Base-by-base conservation (phyloP, 2,113 vertebrate genomes). In the Toxotes chatareus region DNA sequence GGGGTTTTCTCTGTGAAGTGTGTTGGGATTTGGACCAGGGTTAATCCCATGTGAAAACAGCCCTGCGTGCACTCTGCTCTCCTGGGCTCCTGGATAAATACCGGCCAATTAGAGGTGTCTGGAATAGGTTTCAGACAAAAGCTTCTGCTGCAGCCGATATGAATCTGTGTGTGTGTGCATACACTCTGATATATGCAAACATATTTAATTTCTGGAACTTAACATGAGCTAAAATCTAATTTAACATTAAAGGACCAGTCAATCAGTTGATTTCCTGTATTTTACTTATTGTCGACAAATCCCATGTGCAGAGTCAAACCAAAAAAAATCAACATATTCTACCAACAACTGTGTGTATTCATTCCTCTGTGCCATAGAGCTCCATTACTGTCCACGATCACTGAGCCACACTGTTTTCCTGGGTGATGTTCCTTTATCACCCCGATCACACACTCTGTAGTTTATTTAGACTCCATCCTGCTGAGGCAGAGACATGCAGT, bases 31-130 rank as follows among this genome's bases (percentile, higher is more conserved):
- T 87, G 87, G 84, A 90, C 86, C 86, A 38, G 72, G 78, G 77
- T 82, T 95, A 93, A 94, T 94, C 94, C 92, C 90, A 87, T 92
- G 84, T 89, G 89, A 94, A 94, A 94, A 93, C 90, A 93, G 70
- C 78, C 78, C 83, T 71, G 80, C 75, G 42, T 92, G 89, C 87
- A 74, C 73, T 83, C 80, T 91, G 86, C 82, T 91, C 78, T 88
- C 82, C 91, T 79, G 81, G 88, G 89, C 79, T 91, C 87, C 89
- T 88, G 88, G 84, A 91, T 81, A 91, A 93, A 93, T 88, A 92
- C 65, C 80, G 32, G 73, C 89, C 90, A 91, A 91, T 95, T 91
- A 93, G 89, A 92, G 87, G 85, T 89, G 90, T 88, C 91, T 93
- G 84, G 82, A 47, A 84, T 80, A 46, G 74, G 78, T 78, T 83